Base-by-base conservation (phyloP, 37 sponge, comb jelly and placozoan species). In the Theonella swinhoei region DNA sequence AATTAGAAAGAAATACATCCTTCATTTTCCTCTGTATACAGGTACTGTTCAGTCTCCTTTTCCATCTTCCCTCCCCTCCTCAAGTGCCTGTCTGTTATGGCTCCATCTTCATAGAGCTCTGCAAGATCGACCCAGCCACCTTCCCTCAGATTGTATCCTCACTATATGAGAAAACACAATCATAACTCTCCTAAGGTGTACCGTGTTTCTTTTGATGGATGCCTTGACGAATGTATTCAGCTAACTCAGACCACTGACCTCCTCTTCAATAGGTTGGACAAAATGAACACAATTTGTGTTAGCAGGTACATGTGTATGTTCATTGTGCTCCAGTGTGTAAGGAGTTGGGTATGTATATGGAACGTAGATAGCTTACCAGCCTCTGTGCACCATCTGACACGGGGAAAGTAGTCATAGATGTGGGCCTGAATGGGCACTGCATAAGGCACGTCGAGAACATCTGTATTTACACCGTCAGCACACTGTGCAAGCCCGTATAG, bases 41-140 rank as follows among this genome's bases (percentile, higher is more conserved):
- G 94, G 94, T 91, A 9, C 62, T 94, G 64, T 88, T 97, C 68
- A 92, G 90, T 31, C 63, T 77, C 40, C 68, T 97, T 22, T 40
- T 97, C 26, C 84, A 84, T 71, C 80, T 97, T 0, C 97, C 97
- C 30, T 58, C 68, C 30, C 87, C 97, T 37, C 92, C 90, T 3
- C 86, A 94, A 54, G 76, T 91, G n/a, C 75, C 78, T 22, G 60
- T 94, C 74, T 92, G 83, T 80, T 97, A 97, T 68, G 82, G 92
- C 39, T 83, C 90, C 4, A 61, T 97, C 36, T 66, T 94, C 68
- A 88, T 91, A n/a, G 95, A 94, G 42, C 89, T 97, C 29, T 94
- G 94, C 80, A 91, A 90, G 83, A 79, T 61, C 40, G 83, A 78
- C 60, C 93, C 95, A 9, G 83, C 80, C 3, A 67, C 59, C 40